Percentiles rank a stretch among this genome's conserved stretches.
Conservation (phyloP, 1,140 invertebrate species). For the Drosophila sechellia region DNA sequence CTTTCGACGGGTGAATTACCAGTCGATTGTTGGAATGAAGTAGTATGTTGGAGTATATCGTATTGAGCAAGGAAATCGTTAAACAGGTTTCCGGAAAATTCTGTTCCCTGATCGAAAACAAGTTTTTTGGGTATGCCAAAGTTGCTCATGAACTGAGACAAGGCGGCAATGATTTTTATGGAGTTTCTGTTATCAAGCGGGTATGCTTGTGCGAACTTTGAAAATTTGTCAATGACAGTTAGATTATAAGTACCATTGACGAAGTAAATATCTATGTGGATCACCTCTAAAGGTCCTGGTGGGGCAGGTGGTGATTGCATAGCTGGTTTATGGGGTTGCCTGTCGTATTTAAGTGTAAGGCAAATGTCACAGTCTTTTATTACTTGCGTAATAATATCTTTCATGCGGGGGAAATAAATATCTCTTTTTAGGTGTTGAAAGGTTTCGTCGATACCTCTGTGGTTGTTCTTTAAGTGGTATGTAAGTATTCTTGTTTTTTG, state of each 20-base stretch:
- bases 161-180: background rate
- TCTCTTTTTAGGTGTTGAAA: constrained; percentile 8
- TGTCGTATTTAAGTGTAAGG: background rate
- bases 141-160: background rate
- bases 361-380: constrained; percentile 5
- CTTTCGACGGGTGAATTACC: background rate
- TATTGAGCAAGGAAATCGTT: background rate
- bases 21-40: background rate
- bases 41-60: background rate
- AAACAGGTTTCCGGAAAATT: background rate
- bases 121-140: background rate
- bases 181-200: background rate
- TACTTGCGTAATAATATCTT: constrained; percentile 1
- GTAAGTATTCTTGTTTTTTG: background rate
- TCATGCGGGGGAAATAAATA: constrained; percentile 1
- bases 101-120: background rate
- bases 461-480: constrained; percentile 13
- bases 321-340: too few species aligned
- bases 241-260: too few species aligned
- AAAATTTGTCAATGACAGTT: background rate
- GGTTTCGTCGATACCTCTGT: constrained; percentile 18
- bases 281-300: too few species aligned
- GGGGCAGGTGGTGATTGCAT: too few species aligned
- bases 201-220: background rate
- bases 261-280: too few species aligned